Evolutionary conservation across 2,888 invertebrate species (phyloP).

Genomic region (Steinernema hermaphroditum): DNA sequence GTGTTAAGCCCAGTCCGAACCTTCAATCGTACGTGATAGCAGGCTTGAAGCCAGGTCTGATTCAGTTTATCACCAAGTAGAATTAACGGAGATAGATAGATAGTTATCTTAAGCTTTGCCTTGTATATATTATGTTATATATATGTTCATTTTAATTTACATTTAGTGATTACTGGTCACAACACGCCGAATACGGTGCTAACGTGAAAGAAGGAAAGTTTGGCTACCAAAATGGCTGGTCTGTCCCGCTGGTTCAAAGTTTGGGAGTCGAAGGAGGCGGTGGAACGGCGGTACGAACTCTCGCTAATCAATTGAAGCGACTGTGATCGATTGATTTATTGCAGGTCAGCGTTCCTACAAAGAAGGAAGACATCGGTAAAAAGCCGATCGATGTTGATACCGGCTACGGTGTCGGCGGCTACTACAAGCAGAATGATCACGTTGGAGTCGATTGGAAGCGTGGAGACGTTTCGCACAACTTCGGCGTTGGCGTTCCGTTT

Average conservation of each 20-base stretch:
- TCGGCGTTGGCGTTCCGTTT: slow-evolving; percentile 51
- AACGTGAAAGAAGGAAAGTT: slow-evolving; percentile 56
- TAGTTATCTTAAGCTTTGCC: no score
- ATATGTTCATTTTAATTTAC: neutral
- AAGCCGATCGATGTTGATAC: slow-evolving; percentile 57
- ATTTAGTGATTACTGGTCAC: slow-evolving; percentile 57
- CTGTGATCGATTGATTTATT: neutral
- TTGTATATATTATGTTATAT: no score
- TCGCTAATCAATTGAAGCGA: neutral
- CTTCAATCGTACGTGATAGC: no score
- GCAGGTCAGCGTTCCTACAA: slow-evolving; percentile 52
- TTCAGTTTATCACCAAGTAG: no score
- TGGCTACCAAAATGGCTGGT: slow-evolving; percentile 54
- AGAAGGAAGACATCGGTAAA: slow-evolving; percentile 50
- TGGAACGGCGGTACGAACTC: slow-evolving; percentile 10
- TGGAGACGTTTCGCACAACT: slow-evolving; percentile 46
- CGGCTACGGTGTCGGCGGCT: slow-evolving; percentile 50
- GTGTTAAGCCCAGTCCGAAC: no score
- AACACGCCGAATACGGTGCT: slow-evolving; percentile 53
- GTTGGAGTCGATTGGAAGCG: slow-evolving; percentile 49
- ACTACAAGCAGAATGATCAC: slow-evolving; percentile 52
- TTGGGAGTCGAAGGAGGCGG: slow-evolving; percentile 52
- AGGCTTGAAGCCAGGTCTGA: no score
- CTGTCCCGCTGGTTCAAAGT: slow-evolving; percentile 54
- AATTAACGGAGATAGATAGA: no score